Evolutionary conservation across 2,113 vertebrate genomes (phyloP).

Genomic region (Rhynchopsitta pachyrhyncha): DNA sequence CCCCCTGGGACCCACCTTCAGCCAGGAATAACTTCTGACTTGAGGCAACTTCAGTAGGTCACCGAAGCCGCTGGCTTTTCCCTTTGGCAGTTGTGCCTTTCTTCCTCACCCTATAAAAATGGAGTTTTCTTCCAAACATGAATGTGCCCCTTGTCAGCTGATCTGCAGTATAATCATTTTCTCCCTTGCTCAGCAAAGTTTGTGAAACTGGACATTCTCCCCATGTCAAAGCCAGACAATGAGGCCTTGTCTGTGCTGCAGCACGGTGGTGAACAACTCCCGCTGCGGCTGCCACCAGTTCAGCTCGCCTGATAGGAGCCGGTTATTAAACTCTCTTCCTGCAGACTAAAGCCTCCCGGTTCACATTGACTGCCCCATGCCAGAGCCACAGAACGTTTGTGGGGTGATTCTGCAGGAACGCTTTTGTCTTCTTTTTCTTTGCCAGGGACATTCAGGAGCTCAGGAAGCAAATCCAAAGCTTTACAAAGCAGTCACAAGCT

Average conservation of each 20-base stretch:
- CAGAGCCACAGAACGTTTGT: neutral
- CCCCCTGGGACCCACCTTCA: neutral
- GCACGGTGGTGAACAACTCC: slow-evolving; percentile 28
- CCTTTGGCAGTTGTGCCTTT: neutral
- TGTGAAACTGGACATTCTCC: slow-evolving; percentile 49
- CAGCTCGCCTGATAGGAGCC: neutral
- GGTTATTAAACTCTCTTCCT: neutral
- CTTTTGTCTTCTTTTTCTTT: neutral
- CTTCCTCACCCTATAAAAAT: slow-evolving; percentile 12
- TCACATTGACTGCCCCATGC: neutral
- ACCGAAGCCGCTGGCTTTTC: neutral
- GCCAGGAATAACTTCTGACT: slow-evolving; percentile 40
- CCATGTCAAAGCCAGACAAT: slow-evolving; percentile 32
- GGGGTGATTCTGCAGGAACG: neutral
- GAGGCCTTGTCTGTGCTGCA: slow-evolving; percentile 45
- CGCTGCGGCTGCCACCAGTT: slow-evolving; percentile 42
- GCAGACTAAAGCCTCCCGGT: neutral
- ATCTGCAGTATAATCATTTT: slow-evolving; percentile 66
- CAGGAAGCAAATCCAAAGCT: neutral
- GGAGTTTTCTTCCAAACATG: slow-evolving; percentile 38
- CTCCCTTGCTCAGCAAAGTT: slow-evolving; percentile 69
- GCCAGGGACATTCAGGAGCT: neutral
- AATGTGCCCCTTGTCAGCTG: slow-evolving; percentile 55
- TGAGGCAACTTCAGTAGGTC: neutral
- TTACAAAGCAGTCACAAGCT: accelerated